These are phyloP conservation scores for Ailuropoda melanoleuca DNA, from an alignment of 2,113 vertebrate genomes.

Conservation along the genomic window DNA sequence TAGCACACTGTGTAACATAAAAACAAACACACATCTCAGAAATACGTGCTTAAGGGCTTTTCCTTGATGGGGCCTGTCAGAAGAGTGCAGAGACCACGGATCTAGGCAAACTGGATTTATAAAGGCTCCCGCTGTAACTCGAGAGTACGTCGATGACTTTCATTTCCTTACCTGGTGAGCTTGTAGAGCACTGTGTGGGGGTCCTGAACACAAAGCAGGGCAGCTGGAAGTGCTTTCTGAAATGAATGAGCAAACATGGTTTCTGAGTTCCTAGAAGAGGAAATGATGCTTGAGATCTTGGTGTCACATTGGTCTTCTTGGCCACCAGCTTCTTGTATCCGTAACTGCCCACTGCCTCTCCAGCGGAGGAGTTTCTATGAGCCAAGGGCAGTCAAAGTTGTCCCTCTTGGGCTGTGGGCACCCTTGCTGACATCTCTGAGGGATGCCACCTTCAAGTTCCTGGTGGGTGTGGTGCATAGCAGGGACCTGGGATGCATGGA, in stretches of 20 bases:
- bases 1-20: no score
- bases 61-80: not conserved
- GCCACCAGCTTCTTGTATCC: not conserved
- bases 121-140: not conserved
- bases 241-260: not conserved
- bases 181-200: not conserved
- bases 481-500: not conserved
- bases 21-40: fast-evolving
- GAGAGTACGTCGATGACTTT: not conserved
- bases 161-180: not conserved
- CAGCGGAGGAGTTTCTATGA: not conserved
- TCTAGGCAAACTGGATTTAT: not conserved
- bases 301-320: not conserved
- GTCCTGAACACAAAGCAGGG: not conserved
- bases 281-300: not conserved
- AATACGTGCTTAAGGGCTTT: not conserved
- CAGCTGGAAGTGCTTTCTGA: not conserved
- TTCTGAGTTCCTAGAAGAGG: not conserved
- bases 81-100: not conserved
- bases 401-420: not conserved
- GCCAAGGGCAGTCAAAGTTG: not conserved
- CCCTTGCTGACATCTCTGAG: fast-evolving
- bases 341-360: not conserved
- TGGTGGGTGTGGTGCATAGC: not conserved
- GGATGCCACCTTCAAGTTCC: not conserved